phyloP scores from a whole-genome alignment of 2,888 invertebrate species.

The Mayetiola destructor region DNA sequence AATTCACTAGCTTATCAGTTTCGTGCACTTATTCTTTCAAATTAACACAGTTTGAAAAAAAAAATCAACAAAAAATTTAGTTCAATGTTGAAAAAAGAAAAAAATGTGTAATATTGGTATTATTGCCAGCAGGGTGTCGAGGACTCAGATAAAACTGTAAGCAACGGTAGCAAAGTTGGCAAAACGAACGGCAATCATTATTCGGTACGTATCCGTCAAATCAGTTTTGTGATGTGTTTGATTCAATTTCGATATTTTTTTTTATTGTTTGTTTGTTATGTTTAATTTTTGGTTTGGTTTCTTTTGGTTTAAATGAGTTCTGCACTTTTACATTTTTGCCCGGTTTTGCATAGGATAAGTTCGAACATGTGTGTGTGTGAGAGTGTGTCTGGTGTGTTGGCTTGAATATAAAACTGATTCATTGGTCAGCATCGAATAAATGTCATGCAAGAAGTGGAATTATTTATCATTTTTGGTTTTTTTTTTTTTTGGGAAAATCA shows the following conservation, averaged over 20 bases:
- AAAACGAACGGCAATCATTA: constrained; percentile 36
- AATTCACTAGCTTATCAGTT: too few species aligned
- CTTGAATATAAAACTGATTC: constrained; percentile 29
- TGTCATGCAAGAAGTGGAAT: neutral
- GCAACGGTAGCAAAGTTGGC: constrained; percentile 35
- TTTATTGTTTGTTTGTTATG: neutral
- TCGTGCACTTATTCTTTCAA: too few species aligned
- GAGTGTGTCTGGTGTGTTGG: neutral
- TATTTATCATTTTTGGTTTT: neutral
- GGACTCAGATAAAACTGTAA: constrained; percentile 27
- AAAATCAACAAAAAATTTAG: too few species aligned
- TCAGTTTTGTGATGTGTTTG: constrained; percentile 26
- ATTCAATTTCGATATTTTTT: neutral
- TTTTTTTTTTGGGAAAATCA: neutral
- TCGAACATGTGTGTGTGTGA: neutral
- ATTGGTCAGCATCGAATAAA: constrained; percentile 38
- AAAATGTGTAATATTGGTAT: neutral
- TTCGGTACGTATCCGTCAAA: constrained; percentile 39
- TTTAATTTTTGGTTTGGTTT: neutral
- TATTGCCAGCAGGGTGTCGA: constrained; percentile 30
- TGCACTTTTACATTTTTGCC: too few species aligned
- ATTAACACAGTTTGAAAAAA: too few species aligned
- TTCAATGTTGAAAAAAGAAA: too few species aligned
- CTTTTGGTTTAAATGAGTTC: too few species aligned
- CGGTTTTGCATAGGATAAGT: too few species aligned